Evolutionary conservation across 2,888 invertebrate species (phyloP).

Genomic region (Keiferia lycopersicella): DNA sequence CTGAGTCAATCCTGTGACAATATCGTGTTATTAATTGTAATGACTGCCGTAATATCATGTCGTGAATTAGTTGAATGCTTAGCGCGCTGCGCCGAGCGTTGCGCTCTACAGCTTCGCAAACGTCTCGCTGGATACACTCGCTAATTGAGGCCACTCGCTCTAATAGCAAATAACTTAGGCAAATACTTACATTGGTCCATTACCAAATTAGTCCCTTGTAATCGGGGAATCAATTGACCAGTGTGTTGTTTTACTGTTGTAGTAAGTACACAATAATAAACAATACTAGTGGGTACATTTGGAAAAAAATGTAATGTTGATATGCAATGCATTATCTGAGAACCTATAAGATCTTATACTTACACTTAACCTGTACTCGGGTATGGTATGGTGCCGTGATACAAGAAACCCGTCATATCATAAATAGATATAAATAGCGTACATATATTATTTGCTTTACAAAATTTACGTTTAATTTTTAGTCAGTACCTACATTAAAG

Average conservation of each 20-base stretch:
- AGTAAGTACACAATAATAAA: no score
- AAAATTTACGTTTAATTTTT: slow-evolving; percentile 23
- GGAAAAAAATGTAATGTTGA: no score
- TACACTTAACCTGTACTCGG: no score
- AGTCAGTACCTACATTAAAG: slow-evolving; percentile 44
- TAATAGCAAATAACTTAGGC: slow-evolving; percentile 10
- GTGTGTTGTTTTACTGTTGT: no score
- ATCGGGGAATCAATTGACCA: no score
- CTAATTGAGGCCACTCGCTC: slow-evolving; percentile 53
- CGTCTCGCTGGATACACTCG: slow-evolving; percentile 34
- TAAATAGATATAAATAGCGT: no score
- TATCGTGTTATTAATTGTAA: slow-evolving; percentile 24
- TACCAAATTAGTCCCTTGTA: slow-evolving; percentile 26
- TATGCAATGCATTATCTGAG: no score
- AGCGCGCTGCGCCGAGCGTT: neutral
- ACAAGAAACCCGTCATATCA: no score
- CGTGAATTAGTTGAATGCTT: slow-evolving; percentile 16
- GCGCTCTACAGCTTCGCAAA: slow-evolving; percentile 20
- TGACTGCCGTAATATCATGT: neutral
- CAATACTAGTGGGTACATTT: no score
- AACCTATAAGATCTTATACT: no score
- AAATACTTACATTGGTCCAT: neutral
- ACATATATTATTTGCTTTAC: neutral
- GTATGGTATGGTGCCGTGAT: no score
- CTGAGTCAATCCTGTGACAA: no score